Evolutionary conservation across 1,140 invertebrate species (phyloP), one percentile per base, ranked within the genome.

Genomic region (Bombus confusus): DNA sequence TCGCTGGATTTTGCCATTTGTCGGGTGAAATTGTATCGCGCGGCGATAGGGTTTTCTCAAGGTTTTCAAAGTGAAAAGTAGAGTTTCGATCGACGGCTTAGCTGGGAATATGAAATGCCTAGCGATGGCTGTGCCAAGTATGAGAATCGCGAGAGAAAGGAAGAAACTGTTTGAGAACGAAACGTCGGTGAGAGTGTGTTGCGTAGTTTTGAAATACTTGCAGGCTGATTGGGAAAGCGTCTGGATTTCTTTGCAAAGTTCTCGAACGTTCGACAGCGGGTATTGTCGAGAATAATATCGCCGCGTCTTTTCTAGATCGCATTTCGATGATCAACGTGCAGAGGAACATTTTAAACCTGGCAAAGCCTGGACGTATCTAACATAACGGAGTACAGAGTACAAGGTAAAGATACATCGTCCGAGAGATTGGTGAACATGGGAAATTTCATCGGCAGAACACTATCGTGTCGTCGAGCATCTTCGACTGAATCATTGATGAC

Each of bases 401-500:
- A 12, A 28, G 5, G 5, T 31, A 31, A 47, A 31, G 43, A 43
- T n/a, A n/a, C 39, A 2, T 43, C 28, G 8, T 15, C 8, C 2
- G 15, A 25, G 22, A 25, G 34, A 68, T 68, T 28, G 6, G 41
- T 3, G 66, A 39, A 72, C 41, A 62, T 69, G 0, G 43, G 34
- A 52, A 52, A n/a, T 34, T 52, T 47, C 18, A 52, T 80, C 64
- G 64, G 18, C 28, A 3, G 41, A 52, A 39, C 43, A 39, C 43
- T 22, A 39, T 52, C 66, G 12, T n/a, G 64, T 5, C 52, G 41
- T 10, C 59, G 39, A 37, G 47, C 34, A 76, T 83, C 34, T 76
- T 25, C 4, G 8, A 31, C 9, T 83, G 82, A 83, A 83, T 83
- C 41, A 83, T 83, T 78, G 72, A 83, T 47, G 31, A 31, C 25